Conservation (phyloP, 2,797 vertebrate genomes). For the Rhincodon typus region DNA sequence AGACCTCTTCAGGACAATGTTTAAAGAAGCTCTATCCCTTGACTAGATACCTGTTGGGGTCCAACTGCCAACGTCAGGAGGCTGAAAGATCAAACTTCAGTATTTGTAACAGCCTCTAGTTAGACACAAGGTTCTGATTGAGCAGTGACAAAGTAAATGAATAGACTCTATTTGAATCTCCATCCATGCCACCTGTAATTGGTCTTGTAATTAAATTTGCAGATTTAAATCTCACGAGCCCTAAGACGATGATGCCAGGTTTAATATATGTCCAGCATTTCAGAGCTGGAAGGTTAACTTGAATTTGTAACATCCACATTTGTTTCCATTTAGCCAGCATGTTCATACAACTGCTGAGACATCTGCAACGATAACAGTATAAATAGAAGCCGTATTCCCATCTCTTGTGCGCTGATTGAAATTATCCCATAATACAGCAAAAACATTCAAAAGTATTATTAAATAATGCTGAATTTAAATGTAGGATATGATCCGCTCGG, state of each 20-base stretch:
- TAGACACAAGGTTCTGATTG: neutral
- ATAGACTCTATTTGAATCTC: too few relatives aligned
- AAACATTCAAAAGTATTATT: neutral
- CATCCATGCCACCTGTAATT: neutral
- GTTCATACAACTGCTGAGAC: neutral
- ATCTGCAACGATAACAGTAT: neutral
- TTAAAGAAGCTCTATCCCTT: neutral
- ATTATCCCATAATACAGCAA: neutral
- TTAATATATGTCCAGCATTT: neutral
- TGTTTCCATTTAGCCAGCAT: neutral
- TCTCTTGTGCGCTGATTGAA: neutral
- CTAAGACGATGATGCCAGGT: neutral
- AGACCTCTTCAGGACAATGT: neutral
- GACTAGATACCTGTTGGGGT: neutral
- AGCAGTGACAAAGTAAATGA: neutral
- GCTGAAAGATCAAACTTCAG: neutral
- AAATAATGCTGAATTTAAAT: neutral
- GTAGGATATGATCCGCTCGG: neutral
- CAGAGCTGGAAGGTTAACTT: neutral
- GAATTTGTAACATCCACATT: conserved; percentile 30
- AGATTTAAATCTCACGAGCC: neutral
- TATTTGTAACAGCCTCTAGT: neutral
- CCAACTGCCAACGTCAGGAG: neutral
- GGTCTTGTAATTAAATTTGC: neutral
- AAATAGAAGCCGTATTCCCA: neutral